Evolutionary conservation across 1,140 invertebrate genomes (phyloP).

Genomic region (Lordiphosa mommai): DNA sequence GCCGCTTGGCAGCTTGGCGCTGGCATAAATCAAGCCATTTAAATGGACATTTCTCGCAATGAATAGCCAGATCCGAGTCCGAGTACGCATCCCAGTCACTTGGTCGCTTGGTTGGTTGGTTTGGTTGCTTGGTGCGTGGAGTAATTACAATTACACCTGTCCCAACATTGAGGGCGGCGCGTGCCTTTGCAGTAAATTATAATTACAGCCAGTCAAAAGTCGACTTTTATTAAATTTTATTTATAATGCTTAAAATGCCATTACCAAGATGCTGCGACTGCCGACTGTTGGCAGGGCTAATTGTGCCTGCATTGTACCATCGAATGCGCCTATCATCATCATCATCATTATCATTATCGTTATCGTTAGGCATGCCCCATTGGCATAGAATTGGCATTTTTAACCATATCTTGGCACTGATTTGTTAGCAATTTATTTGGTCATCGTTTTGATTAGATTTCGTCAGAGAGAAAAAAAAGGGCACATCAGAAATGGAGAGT

Average conservation of each 20-base stretch:
- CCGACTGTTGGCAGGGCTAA: constrained; percentile 40
- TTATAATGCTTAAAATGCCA: constrained; percentile 68
- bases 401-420: constrained; percentile 25
- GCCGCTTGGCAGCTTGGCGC: constrained; percentile 48
- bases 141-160: constrained; percentile 76
- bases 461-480: constrained; percentile 16
- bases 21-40: constrained; percentile 74
- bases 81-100: neutral
- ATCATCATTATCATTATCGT: constrained; percentile 18
- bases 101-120: constrained; percentile 6
- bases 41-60: constrained; percentile 68
- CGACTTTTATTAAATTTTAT: constrained; percentile 77
- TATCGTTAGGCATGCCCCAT: constrained; percentile 16
- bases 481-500: constrained; percentile 22
- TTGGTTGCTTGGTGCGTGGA: constrained; percentile 28
- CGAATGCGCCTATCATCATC: constrained; percentile 6
- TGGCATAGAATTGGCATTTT: constrained; percentile 1
- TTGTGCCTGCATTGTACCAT: constrained; percentile 21
- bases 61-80: constrained; percentile 6
- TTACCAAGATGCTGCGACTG: constrained; percentile 37
- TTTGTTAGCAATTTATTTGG: constrained; percentile 64
- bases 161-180: constrained; percentile 29
- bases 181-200: constrained; percentile 68
- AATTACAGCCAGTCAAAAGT: constrained; percentile 68
- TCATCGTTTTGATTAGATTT: constrained; percentile 64